phyloP scores from a whole-genome alignment of 2,888 invertebrate genomes.

The Pollenia labialis region DNA sequence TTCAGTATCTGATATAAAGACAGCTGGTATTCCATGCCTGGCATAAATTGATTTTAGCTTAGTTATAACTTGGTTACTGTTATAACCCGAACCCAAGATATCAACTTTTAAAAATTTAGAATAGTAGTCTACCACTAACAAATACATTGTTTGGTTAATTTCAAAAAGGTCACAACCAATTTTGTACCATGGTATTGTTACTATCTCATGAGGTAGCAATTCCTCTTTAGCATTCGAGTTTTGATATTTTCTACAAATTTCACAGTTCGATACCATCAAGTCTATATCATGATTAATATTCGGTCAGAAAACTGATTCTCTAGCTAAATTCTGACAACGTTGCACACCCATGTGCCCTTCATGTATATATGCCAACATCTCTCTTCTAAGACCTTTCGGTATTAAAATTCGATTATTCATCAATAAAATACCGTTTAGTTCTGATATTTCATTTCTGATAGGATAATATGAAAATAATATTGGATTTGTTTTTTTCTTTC shows the following conservation, averaged over 20 bases:
- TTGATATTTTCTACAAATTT: background rate
- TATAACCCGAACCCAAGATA: conserved; percentile 41
- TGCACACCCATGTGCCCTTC: background rate
- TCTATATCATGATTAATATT: background rate
- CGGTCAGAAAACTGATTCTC: background rate
- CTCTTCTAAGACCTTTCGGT: no score
- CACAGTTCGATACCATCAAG: background rate
- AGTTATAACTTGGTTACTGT: conserved; percentile 46
- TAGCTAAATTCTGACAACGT: background rate
- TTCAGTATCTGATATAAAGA: no score
- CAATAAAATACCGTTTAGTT: no score
- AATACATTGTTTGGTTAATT: conserved; percentile 50
- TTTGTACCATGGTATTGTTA: conserved; percentile 53
- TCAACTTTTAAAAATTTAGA: conserved; percentile 71
- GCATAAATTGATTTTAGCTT: background rate
- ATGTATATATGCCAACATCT: background rate
- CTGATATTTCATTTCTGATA: no score
- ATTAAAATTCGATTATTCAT: no score
- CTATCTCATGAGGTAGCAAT: conserved; percentile 41
- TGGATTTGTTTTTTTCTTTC: no score
- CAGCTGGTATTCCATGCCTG: no score
- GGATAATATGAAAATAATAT: no score
- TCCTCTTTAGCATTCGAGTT: background rate
- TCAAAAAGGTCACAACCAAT: conserved; percentile 30
- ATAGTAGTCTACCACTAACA: conserved; percentile 70